Base-by-base conservation (phyloP, 1,140 invertebrate genomes). In the Temnothorax nylanderi region DNA sequence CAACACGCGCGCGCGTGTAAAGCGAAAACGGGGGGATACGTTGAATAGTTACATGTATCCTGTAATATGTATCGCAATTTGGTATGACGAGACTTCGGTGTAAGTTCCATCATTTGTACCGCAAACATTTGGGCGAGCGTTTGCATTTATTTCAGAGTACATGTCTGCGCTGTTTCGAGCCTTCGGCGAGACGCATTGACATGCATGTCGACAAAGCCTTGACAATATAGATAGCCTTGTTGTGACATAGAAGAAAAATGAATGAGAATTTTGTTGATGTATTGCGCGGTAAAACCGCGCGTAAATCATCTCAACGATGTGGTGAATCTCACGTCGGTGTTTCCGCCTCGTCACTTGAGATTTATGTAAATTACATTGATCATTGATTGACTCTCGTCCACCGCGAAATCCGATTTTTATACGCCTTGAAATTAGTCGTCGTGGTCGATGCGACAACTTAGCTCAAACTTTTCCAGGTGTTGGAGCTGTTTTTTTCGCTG, bases 351-450 rank as follows among this genome's bases (percentile, higher is more conserved):
- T 44, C 65, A 56, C 34, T 18, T 56, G 41, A 26, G 69, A 82
- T 82, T 84, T 74, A 84, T 75, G 80, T 84, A 75, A 84, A 84
- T 84, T 74, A 84, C 13, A 75, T 84, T 74, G 80, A 84, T 84
- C 13, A 75, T 84, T 74, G 80, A 84, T 84, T 84, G 69, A 84
- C 56, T 75, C 56, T 13, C 65, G 80, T 47, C 21, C 67, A 21
- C 37, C 41, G 69, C 54, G 13, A 60, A 84, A 84, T 84, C 80
- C 60, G 54, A 26, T 58, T 82, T 82, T n/a, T n/a, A n/a, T 72
- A 72, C 49, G 49, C 11, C 37, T 82, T 47, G 54, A 37, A 47
- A 47, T 58, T 60, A 26, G 67, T 60, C 37, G 44, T 10, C 32
- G 32, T 37, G 21, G 60, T 51, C 76, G 26, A 34, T 16, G 54